Conservation (phyloP, 2,888 invertebrate species). For the Conus canariensis region DNA sequence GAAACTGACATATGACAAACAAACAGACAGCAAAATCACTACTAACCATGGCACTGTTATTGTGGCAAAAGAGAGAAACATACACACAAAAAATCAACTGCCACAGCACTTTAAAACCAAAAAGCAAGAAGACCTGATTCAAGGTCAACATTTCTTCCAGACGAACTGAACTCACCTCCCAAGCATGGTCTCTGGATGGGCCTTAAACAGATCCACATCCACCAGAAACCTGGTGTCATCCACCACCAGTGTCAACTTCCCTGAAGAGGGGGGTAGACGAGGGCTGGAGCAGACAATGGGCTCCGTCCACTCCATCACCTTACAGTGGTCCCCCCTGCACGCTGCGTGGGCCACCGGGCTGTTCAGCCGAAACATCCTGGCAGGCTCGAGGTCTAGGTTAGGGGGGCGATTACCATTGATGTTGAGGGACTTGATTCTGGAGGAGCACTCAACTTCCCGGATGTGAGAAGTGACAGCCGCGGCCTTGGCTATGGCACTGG, state of each 20-base stretch:
- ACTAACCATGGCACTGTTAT: too few relatives aligned
- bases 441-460: not conserved
- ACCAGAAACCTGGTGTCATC: conserved; percentile 97
- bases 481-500: conserved; percentile 6
- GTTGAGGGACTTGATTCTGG: not conserved
- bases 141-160: too few relatives aligned
- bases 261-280: conserved; percentile 41
- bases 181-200: conserved; percentile 98
- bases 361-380: conserved; percentile 7
- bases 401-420: conserved; percentile 15
- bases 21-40: too few relatives aligned
- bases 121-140: too few relatives aligned
- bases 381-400: conserved; percentile 17
- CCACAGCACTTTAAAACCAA: too few relatives aligned
- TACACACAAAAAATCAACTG: too few relatives aligned
- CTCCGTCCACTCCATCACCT: conserved; percentile 42
- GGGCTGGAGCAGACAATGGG: conserved; percentile 40
- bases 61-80: too few relatives aligned
- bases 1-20: too few relatives aligned
- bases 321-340: conserved; percentile 39
- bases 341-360: conserved; percentile 8
- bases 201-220: conserved; percentile 94
- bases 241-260: conserved; percentile 85
- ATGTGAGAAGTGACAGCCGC: conserved; percentile 26
- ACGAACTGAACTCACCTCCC: conserved; percentile 82